Base-by-base conservation (phyloP, 2,113 vertebrate genomes). In the Pedionomus torquatus region DNA sequence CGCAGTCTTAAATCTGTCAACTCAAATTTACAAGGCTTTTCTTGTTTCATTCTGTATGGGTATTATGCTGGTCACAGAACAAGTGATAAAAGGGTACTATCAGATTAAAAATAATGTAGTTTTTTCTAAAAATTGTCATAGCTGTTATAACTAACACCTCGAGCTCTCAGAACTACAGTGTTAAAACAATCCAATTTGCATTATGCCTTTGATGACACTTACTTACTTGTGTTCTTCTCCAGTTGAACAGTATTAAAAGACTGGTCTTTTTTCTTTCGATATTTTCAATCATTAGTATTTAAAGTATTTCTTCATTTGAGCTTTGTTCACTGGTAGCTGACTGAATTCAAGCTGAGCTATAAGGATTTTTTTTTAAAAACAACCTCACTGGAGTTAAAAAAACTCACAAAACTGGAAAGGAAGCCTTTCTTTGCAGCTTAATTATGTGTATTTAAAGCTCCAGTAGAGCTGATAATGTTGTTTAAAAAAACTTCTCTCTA, bases 401-500 rank as follows among this genome's bases (percentile, higher is more conserved):
- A 70, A 3, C 10, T 24, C 6, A 33, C 10, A 14, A 33, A 51
- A 28, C 33, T 43, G 41, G 63, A 87, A 76, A 80, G 64, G 78
- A 90, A 89, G 52, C 55, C 60, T 92, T 95, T 91, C 35, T 89
- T 83, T 90, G 51, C 83, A 84, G 68, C 89, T 82, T 95, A 94
- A 93, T 96, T 96, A 90, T 95, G 90, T 93, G 89, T 91, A 92
- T 93, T 96, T 95, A 92, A 93, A 93, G 92, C 89, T 94, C 83
- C 86, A 93, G 77, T 84, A 92, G 86, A 95, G 86, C 81, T 83
- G 95, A 91, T 92, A 94, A 92, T 91, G 83, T 90, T 86, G 61
- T 89, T 97, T 87, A 91, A 97, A 91, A 97, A 95, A 91, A 82
- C 54, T 93, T 87, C 83, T 76, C 52, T 79, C 81, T 77, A 21